Evolutionary conservation across 2,888 invertebrate genomes (phyloP), one percentile per base, ranked within the genome.

Genomic region (Trissolcus japonicus): DNA sequence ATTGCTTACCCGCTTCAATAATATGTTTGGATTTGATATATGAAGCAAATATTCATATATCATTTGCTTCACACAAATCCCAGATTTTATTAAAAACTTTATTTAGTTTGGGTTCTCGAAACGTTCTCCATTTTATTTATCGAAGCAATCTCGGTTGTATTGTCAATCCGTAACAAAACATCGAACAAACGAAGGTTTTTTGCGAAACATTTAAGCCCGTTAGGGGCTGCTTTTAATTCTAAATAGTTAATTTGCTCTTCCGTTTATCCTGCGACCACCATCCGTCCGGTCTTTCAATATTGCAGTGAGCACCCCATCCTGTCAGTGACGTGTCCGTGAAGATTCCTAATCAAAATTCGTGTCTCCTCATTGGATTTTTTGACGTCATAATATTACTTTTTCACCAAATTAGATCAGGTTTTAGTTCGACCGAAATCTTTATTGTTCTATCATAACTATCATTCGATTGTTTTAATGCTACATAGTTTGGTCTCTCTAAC

Each of bases 241-340:
- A 74, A 43, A 16, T 16, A 17, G 46, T 72, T 67, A 1, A 77
- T 79, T 19, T 74, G 74, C 25, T 63, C 16, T 57, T 46, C 4
- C 29, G 53, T 41, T 72, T 43, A 13, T 50, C 1, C 1, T 13
- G n/a, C 21, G 17, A 46, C 72, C 75, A 75, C 51, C 71, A 56
- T 1, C 69, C 69, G 41, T 60, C 50, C 46, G 62, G 16, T 4
- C 16, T 68, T 19, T 40, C 13, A 0, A n/a, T 46, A 0, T 68
- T 17, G 17, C 53, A 51, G 6, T 7, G 53, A 16, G 60, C 65
- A n/a, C 75, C 75, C 79, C 81, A 81, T 1, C 81, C 78, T 19
- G 80, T 74, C 7, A 78, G 13, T 2, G 79, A 81, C 1, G 80
- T 78, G 48, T 80, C 79, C 11, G 60, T 16, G 14, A 69, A 69